phyloP scores from a whole-genome alignment of 2,888 invertebrate genomes.

The Megaustenia siamemsis region DNA sequence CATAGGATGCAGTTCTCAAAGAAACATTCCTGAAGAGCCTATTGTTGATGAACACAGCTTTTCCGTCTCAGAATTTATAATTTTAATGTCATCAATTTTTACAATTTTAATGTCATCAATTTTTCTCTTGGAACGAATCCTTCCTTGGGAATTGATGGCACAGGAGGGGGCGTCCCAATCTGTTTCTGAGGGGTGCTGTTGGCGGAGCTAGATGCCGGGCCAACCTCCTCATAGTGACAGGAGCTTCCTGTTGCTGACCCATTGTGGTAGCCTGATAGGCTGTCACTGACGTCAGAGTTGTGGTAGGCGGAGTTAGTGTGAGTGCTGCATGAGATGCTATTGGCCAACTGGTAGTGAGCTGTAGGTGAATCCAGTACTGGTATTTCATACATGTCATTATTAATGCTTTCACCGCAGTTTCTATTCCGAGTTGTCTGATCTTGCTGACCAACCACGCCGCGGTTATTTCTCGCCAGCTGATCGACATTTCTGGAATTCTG shows the following conservation, averaged over 20 bases:
- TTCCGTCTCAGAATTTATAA: too few relatives aligned
- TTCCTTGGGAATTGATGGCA: slow-evolving; percentile 56
- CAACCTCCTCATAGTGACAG: slow-evolving; percentile 61
- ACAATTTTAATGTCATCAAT: slow-evolving; percentile 30
- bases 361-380: slow-evolving; percentile 50
- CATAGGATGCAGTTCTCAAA: too few relatives aligned
- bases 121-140: slow-evolving; percentile 53
- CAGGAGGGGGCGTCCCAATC: slow-evolving; percentile 46
- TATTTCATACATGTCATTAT: slow-evolving; percentile 58
- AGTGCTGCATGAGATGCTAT: slow-evolving; percentile 28
- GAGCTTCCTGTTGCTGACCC: slow-evolving; percentile 40
- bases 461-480: too few relatives aligned
- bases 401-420: slow-evolving; percentile 16
- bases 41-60: too few relatives aligned
- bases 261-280: slow-evolving; percentile 55
- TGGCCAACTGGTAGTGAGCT: slow-evolving; percentile 52
- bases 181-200: slow-evolving; percentile 45
- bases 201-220: slow-evolving; percentile 46
- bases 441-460: too few relatives aligned
- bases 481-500: slow-evolving; percentile 28
- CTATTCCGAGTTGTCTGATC: not conserved
- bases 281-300: slow-evolving; percentile 44
- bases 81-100: not conserved
- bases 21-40: too few relatives aligned
- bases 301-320: slow-evolving; percentile 52